Evolutionary conservation across 1,140 invertebrate genomes (phyloP), one percentile per base, ranked within the genome.

Genomic region (Akabosia matsudoensis): DNA sequence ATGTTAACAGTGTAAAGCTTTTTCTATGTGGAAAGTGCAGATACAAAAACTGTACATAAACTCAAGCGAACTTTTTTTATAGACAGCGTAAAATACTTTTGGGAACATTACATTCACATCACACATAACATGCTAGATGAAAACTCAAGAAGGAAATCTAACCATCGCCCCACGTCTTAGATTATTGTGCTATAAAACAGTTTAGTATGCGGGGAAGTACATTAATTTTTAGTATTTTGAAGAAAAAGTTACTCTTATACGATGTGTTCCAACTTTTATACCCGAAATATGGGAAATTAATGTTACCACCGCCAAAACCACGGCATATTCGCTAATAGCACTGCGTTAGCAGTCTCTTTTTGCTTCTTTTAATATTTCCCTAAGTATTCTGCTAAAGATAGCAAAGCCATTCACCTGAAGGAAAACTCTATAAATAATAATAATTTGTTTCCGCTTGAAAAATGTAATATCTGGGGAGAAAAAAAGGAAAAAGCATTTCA

Each of bases 381-480:
- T 45, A 10, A 45, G 7, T 45, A 10, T 45, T 10, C 18, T 45
- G 37, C 18, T n/a, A n/a, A n/a, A n/a, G n/a, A 45, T 18, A 45
- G 37, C 24, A 24, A 7, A 61, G 30, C 61, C n/a, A 67, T 28
- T 67, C 61, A 67, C 61, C 61, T 67, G 61, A 67, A 67, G 61
- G 61, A 30, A 67, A 67, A 30, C 61, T 56, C 13, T 22, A 56
- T 56, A 45, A n/a, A 61, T 61, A 67, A 30, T 67, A 67, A 67
- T 67, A 67, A 67, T 67, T 67, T 67, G 24, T 67, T 67, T 67
- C 61, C 61, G 61, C 61, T 10, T 67, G 61, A 31, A 67, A 28
- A 67, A 67, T 13, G 10, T 67, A 67, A 30, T 16, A 30, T 30
- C 10, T 67, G 7, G 30, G 28, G 61, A 67, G 22, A 67, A 10